These are phyloP conservation scores for Caenorhabditis becei DNA, from an alignment of 2,888 invertebrate species.

Conservation along the genomic window DNA sequence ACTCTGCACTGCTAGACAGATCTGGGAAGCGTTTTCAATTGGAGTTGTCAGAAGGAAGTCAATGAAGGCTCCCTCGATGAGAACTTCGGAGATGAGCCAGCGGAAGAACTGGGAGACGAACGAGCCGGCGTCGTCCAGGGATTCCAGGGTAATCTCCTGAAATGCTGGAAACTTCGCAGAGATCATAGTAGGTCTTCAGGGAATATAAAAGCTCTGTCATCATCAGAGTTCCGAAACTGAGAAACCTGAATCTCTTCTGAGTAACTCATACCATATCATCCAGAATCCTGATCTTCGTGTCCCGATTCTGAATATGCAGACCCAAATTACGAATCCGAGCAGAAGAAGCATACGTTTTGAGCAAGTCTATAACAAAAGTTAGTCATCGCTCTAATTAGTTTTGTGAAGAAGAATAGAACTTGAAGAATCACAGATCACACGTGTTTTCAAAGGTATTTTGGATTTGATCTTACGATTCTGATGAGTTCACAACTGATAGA, in stretches of 20 bases:
- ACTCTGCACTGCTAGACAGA: slow-evolving; percentile 59
- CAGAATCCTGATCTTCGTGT: slow-evolving; percentile 54
- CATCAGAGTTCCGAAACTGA: too few relatives aligned
- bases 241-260: too few relatives aligned
- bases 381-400: too few relatives aligned
- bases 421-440: too few relatives aligned
- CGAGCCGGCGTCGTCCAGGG: slow-evolving; percentile 58
- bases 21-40: slow-evolving; percentile 45
- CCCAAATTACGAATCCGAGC: slow-evolving; percentile 63
- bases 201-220: too few relatives aligned
- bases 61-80: slow-evolving; percentile 69
- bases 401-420: too few relatives aligned
- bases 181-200: too few relatives aligned
- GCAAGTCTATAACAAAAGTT: slow-evolving; percentile 7
- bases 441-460: neutral
- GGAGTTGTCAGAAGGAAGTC: slow-evolving; percentile 68
- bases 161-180: too few relatives aligned
- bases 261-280: slow-evolving; percentile 43
- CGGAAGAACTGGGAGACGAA: slow-evolving; percentile 54
- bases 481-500: too few relatives aligned
- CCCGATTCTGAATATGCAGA: slow-evolving; percentile 68
- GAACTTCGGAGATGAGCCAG: slow-evolving; percentile 59
- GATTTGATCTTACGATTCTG: too few relatives aligned
- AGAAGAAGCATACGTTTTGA: slow-evolving; percentile 32
- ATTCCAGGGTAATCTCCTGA: slow-evolving; percentile 48